Conservation (phyloP, 2,113 vertebrate genomes). For the Toxotes chatareus region DNA sequence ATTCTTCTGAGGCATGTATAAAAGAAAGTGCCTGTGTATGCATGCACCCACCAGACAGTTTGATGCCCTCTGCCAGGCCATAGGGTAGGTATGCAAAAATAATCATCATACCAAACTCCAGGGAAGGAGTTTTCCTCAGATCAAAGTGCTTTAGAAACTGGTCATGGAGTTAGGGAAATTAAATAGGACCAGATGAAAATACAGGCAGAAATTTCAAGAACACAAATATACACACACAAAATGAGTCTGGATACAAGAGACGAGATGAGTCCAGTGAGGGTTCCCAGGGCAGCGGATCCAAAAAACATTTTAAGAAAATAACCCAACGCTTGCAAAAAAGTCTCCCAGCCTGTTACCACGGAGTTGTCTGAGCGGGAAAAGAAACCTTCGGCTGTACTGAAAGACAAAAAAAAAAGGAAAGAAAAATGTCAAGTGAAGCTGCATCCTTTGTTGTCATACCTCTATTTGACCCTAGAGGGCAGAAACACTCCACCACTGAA, state of each 20-base stretch:
- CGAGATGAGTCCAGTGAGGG: conserved; percentile 97
- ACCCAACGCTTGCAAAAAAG: conserved; percentile 93
- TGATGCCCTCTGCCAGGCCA: conserved; percentile 95
- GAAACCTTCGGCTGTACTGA: conserved; percentile 97
- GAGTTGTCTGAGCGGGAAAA: conserved; percentile 91
- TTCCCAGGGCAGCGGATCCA: conserved; percentile 96
- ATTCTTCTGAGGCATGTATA: background rate
- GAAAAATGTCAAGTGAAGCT: background rate
- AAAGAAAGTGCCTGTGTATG: background rate
- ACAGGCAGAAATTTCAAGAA: background rate
- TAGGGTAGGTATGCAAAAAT: conserved; percentile 99
- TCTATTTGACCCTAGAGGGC: conserved; percentile 62
- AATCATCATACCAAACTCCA: conserved; percentile 99
- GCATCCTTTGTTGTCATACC: conserved; percentile 33
- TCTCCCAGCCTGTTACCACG: conserved; percentile 93
- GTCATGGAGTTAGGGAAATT: conserved; percentile 64
- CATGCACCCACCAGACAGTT: conserved; percentile 90
- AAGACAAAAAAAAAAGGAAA: conserved; percentile 47
- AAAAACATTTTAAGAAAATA: conserved; percentile 99
- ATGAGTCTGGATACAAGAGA: conserved; percentile 92
- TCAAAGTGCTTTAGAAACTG: conserved; percentile 96
- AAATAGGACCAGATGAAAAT: background rate
- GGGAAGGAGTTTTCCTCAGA: conserved; percentile 95
- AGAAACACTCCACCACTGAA: conserved; percentile 46
- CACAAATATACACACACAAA: conserved; percentile 24